These are phyloP conservation scores for Antechinus stuartii DNA, from an alignment of 2,113 vertebrate species.

Conservation along the genomic window DNA sequence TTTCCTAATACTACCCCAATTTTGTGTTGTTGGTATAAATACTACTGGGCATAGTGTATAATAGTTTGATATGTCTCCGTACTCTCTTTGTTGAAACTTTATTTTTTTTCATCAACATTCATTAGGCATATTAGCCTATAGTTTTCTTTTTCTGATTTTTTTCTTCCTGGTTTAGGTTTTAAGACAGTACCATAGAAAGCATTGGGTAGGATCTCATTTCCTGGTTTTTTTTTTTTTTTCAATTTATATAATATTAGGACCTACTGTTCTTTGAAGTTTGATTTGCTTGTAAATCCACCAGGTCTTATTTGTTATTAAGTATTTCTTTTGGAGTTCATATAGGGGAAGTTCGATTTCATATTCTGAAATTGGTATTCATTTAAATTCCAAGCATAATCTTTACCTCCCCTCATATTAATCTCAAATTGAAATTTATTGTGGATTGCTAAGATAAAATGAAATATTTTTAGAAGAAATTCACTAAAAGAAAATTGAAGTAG, in stretches of 20 bases:
- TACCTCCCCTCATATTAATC: neutral
- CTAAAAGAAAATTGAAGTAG: neutral
- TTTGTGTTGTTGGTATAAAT: neutral
- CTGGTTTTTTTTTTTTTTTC: neutral
- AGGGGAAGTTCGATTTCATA: neutral
- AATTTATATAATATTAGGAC: neutral
- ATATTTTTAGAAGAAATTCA: neutral
- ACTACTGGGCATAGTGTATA: neutral
- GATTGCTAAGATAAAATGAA: neutral
- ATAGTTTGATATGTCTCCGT: neutral
- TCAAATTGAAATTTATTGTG: neutral
- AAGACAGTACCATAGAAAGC: neutral
- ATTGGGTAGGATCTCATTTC: neutral
- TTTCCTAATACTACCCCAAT: neutral
- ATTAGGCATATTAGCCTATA: neutral
- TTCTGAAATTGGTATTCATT: neutral
- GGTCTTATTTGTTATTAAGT: neutral
- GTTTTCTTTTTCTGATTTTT: neutral
- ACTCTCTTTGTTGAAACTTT: neutral
- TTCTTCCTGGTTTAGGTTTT: neutral
- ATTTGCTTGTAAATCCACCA: neutral
- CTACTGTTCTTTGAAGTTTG: neutral
- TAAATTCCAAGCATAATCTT: neutral
- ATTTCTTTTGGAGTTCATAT: constrained; percentile 7
- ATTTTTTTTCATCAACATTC: neutral